Evolutionary conservation across 2,888 invertebrate species (phyloP).

Genomic region (Ectemnius lituratus): DNA sequence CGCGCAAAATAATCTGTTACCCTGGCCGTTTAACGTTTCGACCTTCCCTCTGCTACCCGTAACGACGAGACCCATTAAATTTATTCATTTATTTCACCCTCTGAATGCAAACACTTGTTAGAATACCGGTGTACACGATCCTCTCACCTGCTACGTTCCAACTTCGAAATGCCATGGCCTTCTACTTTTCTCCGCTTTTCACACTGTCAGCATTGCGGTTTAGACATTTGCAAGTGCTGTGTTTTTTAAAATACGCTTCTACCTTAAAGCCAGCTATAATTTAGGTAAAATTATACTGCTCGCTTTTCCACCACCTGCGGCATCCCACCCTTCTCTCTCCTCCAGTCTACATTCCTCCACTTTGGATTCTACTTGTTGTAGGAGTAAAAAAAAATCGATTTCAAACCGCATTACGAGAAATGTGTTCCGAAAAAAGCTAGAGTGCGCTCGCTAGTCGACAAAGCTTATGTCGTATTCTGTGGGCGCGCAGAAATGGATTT

Average conservation of each 20-base stretch:
- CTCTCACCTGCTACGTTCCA: neutral
- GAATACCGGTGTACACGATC: conserved; percentile 30
- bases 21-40: neutral
- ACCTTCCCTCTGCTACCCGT: neutral
- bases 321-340: too few relatives aligned
- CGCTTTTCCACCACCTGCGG: too few relatives aligned
- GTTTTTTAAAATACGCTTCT: too few relatives aligned
- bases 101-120: conserved; percentile 32
- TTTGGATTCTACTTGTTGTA: too few relatives aligned
- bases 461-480: conserved; percentile 70
- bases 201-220: too few relatives aligned
- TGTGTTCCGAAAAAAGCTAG: too few relatives aligned
- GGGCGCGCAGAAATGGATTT: conserved; percentile 72
- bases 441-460: conserved; percentile 37
- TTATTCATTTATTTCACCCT: conserved; percentile 63
- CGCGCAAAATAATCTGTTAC: conserved; percentile 31
- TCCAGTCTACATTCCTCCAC: too few relatives aligned
- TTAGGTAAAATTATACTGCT: neutral
- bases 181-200: too few relatives aligned
- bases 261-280: neutral
- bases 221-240: too few relatives aligned
- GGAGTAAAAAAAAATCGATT: too few relatives aligned
- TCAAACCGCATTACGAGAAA: too few relatives aligned
- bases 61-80: conserved; percentile 55
- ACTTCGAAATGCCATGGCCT: neutral